Percentiles rank a stretch among this genome's conserved stretches.
Conservation (phyloP, 2,888 invertebrate species). For the Chloroclystis v-ata region DNA sequence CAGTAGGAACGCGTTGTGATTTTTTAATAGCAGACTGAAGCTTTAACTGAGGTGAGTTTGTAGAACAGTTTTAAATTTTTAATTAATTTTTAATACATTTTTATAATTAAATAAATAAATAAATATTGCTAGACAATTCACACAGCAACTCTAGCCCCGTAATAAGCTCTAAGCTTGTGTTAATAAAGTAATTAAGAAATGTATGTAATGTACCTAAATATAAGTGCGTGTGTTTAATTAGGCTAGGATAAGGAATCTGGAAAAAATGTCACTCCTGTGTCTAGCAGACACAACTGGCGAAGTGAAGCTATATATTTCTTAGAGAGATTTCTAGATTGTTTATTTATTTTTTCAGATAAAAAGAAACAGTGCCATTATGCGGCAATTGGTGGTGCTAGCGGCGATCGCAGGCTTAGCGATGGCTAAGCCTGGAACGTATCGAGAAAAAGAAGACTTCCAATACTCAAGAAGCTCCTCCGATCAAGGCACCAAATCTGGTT, state of each 20-base stretch:
- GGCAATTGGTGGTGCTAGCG: constrained; percentile 47
- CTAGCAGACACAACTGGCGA: no score
- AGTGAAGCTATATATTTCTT: no score
- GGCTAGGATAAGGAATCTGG: no score
- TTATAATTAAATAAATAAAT: background rate
- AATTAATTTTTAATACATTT: background rate
- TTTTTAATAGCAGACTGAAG: constrained; percentile 20
- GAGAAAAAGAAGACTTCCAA: constrained; percentile 72
- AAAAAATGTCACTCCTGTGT: no score
- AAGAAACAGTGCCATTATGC: constrained; percentile 43
- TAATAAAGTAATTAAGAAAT: no score
- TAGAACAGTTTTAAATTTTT: background rate
- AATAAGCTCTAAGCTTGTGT: no score
- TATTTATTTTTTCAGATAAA: constrained; percentile 33
- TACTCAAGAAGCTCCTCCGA: constrained; percentile 70
- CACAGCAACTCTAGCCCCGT: no score
- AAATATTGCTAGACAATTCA: no score
- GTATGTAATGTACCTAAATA: no score
- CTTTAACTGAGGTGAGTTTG: constrained; percentile 29
- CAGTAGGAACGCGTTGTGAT: constrained; percentile 32
- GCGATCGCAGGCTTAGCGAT: constrained; percentile 48
- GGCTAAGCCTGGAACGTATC: constrained; percentile 63
- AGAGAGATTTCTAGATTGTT: no score
- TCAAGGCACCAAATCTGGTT: constrained; percentile 66
- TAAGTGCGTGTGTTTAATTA: no score